Conservation (phyloP, 2,888 invertebrate species). For the Dasypogon diadema region DNA sequence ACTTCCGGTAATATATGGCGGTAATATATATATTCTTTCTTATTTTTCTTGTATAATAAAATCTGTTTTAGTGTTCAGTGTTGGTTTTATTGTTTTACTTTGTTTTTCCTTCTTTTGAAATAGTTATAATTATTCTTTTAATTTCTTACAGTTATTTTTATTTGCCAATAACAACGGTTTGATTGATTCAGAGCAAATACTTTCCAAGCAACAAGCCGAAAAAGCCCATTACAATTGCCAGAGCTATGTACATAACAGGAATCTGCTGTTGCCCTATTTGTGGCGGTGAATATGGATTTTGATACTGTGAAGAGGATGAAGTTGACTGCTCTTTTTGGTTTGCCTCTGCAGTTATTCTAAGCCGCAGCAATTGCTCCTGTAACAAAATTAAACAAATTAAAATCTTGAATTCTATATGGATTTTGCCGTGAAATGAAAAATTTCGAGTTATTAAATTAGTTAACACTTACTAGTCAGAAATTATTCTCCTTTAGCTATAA, state of each 20-base stretch:
- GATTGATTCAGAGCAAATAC: conserved; percentile 80
- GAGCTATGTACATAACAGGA: conserved; percentile 75
- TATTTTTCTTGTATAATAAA: conserved; percentile 45
- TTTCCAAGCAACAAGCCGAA: conserved; percentile 84
- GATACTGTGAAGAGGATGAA: conserved; percentile 62
- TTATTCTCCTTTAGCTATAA: too few relatives aligned
- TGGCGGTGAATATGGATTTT: conserved; percentile 72
- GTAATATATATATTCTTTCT: conserved; percentile 33
- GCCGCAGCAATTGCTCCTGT: conserved; percentile 76
- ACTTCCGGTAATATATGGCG: conserved; percentile 45
- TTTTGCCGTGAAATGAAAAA: too few relatives aligned
- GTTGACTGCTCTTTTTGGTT: conserved; percentile 60
- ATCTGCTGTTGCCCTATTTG: conserved; percentile 72
- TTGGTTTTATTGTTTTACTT: conserved; percentile 51
- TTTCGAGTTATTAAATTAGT: too few relatives aligned
- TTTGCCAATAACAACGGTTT: conserved; percentile 58
- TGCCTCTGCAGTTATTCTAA: conserved; percentile 69
- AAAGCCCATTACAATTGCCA: conserved; percentile 77
- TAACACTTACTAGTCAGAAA: too few relatives aligned
- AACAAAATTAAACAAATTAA: too few relatives aligned
- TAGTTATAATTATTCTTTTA: conserved; percentile 54
- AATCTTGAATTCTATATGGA: too few relatives aligned
- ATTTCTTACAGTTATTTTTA: conserved; percentile 53
- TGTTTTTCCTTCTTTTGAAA: conserved; percentile 55
- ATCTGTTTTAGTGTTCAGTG: conserved; percentile 46